These are phyloP conservation scores for Ochotona curzoniae DNA, from an alignment of 2,113 vertebrate species.

Conservation along the genomic window DNA sequence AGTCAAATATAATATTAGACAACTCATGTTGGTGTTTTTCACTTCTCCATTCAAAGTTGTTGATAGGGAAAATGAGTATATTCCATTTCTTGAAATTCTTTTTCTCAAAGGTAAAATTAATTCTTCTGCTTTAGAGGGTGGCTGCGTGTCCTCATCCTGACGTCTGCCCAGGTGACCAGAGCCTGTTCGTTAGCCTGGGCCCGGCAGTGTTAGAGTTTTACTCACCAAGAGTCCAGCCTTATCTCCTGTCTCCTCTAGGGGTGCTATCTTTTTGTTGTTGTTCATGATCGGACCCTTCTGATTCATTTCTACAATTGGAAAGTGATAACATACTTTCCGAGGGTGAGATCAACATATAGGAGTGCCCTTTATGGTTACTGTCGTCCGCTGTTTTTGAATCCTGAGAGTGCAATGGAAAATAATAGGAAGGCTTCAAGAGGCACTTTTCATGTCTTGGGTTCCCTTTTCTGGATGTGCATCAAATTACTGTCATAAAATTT, in stretches of 20 bases:
- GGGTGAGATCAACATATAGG: conserved; percentile 66
- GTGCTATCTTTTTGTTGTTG: conserved; percentile 71
- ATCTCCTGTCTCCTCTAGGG: conserved; percentile 32
- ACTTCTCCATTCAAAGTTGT: conserved; percentile 78
- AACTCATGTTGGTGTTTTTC: conserved; percentile 70
- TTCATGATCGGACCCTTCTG: conserved; percentile 51
- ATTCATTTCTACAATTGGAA: conserved; percentile 64
- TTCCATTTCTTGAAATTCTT: conserved; percentile 2
- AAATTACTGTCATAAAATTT: conserved; percentile 80
- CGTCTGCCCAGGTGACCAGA: conserved; percentile 60
- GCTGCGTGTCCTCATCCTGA: background rate
- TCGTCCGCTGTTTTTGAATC: conserved; percentile 74
- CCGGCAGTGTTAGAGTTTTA: conserved; percentile 52
- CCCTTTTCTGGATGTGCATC: conserved; percentile 65
- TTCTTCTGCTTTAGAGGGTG: conserved; percentile 49
- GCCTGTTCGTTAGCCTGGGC: conserved; percentile 66
- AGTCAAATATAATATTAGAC: conserved; percentile 73
- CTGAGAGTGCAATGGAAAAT: conserved; percentile 65
- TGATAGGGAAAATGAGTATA: conserved; percentile 32
- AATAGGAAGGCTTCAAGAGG: conserved; percentile 59
- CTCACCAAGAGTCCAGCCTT: conserved; percentile 59
- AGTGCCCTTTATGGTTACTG: conserved; percentile 54
- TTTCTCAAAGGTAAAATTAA: conserved; percentile 53
- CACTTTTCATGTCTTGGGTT: conserved; percentile 73
- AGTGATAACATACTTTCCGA: conserved; percentile 69